Evolutionary conservation across 2,113 vertebrate species (phyloP).

Genomic region (Callospermophilus lateralis): DNA sequence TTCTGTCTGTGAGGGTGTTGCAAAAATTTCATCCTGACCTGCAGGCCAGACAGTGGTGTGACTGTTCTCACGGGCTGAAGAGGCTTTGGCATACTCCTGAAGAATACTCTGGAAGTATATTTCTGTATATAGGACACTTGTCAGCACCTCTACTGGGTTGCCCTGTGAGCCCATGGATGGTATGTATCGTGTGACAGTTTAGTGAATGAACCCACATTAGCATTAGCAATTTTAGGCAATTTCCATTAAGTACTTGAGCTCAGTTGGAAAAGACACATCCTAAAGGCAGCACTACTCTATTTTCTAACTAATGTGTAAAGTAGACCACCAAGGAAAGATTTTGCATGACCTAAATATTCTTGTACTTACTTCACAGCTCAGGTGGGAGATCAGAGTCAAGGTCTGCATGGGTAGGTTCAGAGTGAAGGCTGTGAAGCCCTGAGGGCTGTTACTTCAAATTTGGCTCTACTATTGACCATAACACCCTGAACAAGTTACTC

Average conservation of each 20-base stretch:
- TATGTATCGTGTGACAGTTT: neutral
- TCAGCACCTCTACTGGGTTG: neutral
- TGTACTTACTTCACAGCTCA: no score
- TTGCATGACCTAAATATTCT: neutral
- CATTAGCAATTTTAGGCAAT: neutral
- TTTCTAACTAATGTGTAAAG: neutral
- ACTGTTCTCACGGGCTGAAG: neutral
- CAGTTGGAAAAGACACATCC: neutral
- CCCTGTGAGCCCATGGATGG: neutral
- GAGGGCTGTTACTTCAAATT: accelerated
- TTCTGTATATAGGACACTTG: no score
- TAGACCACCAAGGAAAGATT: neutral
- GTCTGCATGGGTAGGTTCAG: neutral
- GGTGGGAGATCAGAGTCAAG: neutral
- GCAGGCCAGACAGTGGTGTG: no score
- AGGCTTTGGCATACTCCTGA: neutral
- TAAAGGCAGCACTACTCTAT: neutral
- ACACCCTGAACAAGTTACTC: neutral
- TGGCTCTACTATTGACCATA: neutral
- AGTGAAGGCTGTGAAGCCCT: neutral
- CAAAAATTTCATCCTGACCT: neutral
- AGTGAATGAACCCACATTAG: neutral
- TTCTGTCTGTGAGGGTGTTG: neutral
- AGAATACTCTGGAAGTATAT: neutral
- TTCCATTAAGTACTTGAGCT: neutral